Evolutionary conservation across 2,113 vertebrate species (phyloP).

Genomic region (Bettongia penicillata): DNA sequence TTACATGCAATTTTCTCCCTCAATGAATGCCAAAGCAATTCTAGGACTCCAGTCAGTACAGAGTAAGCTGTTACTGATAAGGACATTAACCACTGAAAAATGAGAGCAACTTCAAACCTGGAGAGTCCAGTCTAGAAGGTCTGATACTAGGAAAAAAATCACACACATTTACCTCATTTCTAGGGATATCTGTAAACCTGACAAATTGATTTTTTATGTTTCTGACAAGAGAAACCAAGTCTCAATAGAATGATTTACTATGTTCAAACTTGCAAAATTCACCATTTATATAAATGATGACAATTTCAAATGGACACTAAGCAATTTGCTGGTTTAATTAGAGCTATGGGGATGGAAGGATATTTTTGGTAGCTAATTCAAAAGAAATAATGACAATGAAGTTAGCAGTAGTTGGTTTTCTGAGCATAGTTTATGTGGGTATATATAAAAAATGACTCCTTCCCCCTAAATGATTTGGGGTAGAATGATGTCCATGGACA

Average conservation of each 20-base stretch:
- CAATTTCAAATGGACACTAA: not conserved
- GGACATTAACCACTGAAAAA: not conserved
- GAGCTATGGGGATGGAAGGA: not conserved
- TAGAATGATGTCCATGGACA: not conserved
- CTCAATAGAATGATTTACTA: constrained; percentile 14
- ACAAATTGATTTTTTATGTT: constrained; percentile 11
- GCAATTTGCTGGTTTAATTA: constrained; percentile 16
- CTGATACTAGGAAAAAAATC: not conserved
- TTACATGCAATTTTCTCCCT: not conserved
- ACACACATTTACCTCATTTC: not conserved
- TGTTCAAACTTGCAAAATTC: not conserved
- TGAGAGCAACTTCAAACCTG: not conserved
- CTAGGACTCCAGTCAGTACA: not conserved
- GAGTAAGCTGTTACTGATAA: not conserved
- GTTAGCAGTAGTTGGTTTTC: not conserved
- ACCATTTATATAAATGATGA: not conserved
- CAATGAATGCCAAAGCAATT: not conserved
- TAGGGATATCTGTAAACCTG: not conserved
- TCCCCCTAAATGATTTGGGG: not conserved
- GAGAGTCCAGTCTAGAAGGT: not conserved
- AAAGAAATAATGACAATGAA: not conserved
- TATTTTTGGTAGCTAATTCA: not conserved
- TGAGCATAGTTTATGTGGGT: not conserved
- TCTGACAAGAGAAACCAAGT: constrained; percentile 2
- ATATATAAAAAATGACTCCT: not conserved